These are phyloP conservation scores for Rhinogobio ventralis DNA, from an alignment of 2,797 vertebrate species.

Conservation along the genomic window DNA sequence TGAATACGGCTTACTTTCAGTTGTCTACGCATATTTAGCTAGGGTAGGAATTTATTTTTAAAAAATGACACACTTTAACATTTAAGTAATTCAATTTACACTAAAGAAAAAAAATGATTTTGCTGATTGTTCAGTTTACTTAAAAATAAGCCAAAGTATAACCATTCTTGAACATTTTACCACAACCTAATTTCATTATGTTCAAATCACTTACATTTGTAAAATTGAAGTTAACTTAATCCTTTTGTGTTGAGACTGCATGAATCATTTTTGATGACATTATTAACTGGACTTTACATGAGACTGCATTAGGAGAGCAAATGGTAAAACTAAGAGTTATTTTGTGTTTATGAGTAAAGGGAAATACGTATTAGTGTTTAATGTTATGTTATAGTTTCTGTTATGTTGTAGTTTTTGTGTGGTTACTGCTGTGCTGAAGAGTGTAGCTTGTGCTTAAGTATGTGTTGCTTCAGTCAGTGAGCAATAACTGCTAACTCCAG, in stretches of 20 bases:
- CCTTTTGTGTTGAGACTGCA: not conserved
- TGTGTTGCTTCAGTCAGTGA: slow-evolving; percentile 11
- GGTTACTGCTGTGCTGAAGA: not conserved
- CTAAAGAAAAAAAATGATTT: not conserved
- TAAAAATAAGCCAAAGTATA: not conserved
- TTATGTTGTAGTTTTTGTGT: not conserved
- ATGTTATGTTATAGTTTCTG: slow-evolving; percentile 1
- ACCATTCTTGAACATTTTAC: not conserved
- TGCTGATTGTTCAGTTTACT: not conserved
- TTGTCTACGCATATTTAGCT: not conserved
- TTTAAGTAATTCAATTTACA: slow-evolving; percentile 5
- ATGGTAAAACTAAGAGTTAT: not conserved
- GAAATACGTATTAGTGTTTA: not conserved
- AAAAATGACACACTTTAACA: not conserved
- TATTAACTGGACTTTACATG: not conserved
- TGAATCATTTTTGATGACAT: not conserved
- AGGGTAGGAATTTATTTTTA: not conserved
- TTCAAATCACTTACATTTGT: not conserved
- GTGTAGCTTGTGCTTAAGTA: not conserved
- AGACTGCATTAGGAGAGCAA: not conserved
- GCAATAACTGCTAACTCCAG: not conserved
- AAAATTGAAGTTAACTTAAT: not conserved
- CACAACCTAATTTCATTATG: not conserved
- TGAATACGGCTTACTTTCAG: slow-evolving; percentile 6
- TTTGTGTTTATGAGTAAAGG: not conserved